Percentiles rank a stretch among this genome's conserved stretches.
Evolutionary conservation across 2,888 invertebrate species (phyloP).

Genomic region (Lasius platythorax): DNA sequence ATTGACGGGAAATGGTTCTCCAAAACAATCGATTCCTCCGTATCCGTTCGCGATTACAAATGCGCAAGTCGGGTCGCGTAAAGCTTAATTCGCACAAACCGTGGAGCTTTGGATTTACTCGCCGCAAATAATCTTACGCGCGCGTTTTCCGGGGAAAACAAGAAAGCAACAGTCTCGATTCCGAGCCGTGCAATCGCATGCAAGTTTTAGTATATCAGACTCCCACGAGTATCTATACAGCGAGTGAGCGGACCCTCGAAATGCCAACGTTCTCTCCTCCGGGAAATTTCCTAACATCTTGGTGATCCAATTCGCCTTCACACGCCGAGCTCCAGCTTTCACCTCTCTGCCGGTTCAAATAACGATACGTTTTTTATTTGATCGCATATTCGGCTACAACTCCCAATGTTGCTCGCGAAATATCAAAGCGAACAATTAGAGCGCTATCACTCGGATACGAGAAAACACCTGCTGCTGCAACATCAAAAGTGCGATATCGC

Average conservation of each 20-base stretch:
- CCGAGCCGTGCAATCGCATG: constrained; percentile 53
- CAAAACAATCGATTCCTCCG: background rate
- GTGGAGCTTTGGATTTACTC: background rate
- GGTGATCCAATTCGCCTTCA: constrained; percentile 61
- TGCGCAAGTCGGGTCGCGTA: background rate
- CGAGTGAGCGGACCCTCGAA: constrained; percentile 45
- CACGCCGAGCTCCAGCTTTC: background rate
- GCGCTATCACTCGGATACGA: background rate
- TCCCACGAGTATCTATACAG: constrained; percentile 61
- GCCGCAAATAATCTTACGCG: constrained; percentile 10
- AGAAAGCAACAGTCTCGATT: constrained; percentile 32
- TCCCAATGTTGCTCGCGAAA: background rate
- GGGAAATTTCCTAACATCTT: constrained; percentile 71
- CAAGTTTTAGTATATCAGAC: constrained; percentile 65
- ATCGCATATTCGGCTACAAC: constrained; percentile 24
- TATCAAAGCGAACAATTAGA: constrained; percentile 8
- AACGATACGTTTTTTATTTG: constrained; percentile 69
- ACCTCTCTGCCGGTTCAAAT: constrained; percentile 51
- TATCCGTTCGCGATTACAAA: background rate
- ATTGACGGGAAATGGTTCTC: background rate
- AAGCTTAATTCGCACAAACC: constrained; percentile 1
- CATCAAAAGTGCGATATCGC: constrained; percentile 18
- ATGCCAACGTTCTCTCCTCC: constrained; percentile 62
- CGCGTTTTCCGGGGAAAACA: background rate
- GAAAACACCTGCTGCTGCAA: constrained; percentile 8